Evolutionary conservation across 2,888 invertebrate genomes (phyloP).

Genomic region (Phalera bucephala): DNA sequence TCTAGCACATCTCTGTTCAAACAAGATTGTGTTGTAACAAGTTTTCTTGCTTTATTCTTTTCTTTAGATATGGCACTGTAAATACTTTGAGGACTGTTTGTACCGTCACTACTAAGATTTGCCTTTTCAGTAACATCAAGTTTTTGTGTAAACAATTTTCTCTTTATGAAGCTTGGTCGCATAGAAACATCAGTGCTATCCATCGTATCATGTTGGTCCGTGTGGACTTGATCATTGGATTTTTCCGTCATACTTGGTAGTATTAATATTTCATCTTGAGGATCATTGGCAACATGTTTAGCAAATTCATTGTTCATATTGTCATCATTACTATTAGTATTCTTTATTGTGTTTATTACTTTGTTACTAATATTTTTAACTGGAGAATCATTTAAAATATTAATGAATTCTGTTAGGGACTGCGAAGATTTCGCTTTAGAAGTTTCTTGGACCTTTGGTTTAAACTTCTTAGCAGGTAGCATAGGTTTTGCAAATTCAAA

Average conservation of each 20-base stretch:
- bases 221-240: slow-evolving; percentile 14
- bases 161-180: slow-evolving; percentile 70
- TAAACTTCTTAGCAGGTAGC: slow-evolving; percentile 45
- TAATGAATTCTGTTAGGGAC: slow-evolving; percentile 27
- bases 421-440: slow-evolving; percentile 43
- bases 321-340: slow-evolving; percentile 8
- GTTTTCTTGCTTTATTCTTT: slow-evolving; percentile 62
- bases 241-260: no score
- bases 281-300: no score
- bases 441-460: slow-evolving; percentile 33
- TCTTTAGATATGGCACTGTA: slow-evolving; percentile 51
- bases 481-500: slow-evolving; percentile 59
- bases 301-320: no score
- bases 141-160: slow-evolving; percentile 70
- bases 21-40: slow-evolving; percentile 61
- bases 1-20: slow-evolving; percentile 59
- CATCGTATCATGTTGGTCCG: slow-evolving; percentile 13
- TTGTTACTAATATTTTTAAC: no score
- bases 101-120: slow-evolving; percentile 45
- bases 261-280: no score
- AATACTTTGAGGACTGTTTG: slow-evolving; percentile 54
- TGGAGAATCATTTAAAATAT: no score
- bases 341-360: slow-evolving; percentile 5
- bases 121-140: slow-evolving; percentile 60
- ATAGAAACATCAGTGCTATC: slow-evolving; percentile 50